Conservation (phyloP, 1,140 invertebrate genomes). For the Pseudomyrmex pallidus region DNA sequence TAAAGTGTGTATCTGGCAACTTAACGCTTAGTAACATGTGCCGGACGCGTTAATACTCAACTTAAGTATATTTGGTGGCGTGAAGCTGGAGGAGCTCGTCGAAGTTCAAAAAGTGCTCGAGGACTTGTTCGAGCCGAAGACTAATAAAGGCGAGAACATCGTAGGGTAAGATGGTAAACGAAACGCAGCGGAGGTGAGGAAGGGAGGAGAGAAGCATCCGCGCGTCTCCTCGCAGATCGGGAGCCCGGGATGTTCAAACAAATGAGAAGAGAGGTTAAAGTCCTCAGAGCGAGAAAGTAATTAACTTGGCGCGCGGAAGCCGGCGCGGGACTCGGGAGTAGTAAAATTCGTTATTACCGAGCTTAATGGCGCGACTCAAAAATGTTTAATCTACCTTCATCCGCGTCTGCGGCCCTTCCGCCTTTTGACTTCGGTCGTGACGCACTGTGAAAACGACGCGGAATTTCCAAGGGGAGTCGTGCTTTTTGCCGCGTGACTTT, state of each 20-base stretch:
- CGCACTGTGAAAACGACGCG: not conserved
- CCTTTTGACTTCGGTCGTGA: conserved; percentile 43
- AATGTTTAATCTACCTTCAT: conserved; percentile 71
- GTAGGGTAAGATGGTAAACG: conserved; percentile 67
- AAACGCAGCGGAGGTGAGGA: conserved; percentile 60
- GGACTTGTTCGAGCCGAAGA: conserved; percentile 63
- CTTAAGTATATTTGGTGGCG: conserved; percentile 42
- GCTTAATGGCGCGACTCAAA: conserved; percentile 70
- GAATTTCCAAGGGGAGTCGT: conserved; percentile 14
- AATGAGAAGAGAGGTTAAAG: conserved; percentile 71
- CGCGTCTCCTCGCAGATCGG: conserved; percentile 32
- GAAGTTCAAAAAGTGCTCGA: conserved; percentile 58
- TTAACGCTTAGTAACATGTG: conserved; percentile 15
- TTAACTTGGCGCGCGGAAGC: conserved; percentile 61
- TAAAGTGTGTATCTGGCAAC: not conserved
- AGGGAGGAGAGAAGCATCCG: conserved; percentile 43
- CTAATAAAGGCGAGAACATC: conserved; percentile 70
- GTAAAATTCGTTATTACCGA: conserved; percentile 73
- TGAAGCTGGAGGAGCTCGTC: conserved; percentile 48
- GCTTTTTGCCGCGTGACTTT: conserved; percentile 35
- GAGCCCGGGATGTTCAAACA: conserved; percentile 66
- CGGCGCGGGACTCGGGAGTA: conserved; percentile 4
- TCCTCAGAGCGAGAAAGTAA: conserved; percentile 72
- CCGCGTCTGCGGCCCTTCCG: conserved; percentile 39
- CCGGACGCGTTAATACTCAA: conserved; percentile 43